phyloP scores from a whole-genome alignment of 2,797 vertebrate genomes.

The Sebastes melanostomus region DNA sequence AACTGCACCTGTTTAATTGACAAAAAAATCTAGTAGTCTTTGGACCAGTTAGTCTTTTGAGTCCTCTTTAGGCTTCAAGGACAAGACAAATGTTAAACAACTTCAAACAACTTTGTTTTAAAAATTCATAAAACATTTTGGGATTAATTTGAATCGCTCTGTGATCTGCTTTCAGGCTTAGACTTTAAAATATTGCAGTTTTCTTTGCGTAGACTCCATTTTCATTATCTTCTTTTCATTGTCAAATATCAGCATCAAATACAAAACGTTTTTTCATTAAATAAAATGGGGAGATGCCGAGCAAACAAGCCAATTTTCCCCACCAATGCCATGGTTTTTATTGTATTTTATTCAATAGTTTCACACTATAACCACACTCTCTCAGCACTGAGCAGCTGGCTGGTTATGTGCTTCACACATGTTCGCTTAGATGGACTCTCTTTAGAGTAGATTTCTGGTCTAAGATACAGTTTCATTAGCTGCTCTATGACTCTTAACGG shows the following conservation, averaged over 20 bases:
- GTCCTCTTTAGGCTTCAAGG: neutral
- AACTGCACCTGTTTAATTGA: neutral
- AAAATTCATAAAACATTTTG: neutral
- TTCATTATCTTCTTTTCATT: neutral
- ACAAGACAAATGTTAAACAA: neutral
- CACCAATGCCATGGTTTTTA: neutral
- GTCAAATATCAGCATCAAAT: neutral
- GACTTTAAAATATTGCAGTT: neutral
- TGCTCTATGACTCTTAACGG: neutral
- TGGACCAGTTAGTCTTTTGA: neutral
- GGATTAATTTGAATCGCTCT: neutral
- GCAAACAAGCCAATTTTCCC: neutral
- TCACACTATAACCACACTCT: neutral
- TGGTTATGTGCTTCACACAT: slow-evolving; percentile 1
- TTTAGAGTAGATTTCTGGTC: neutral
- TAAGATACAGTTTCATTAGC: neutral
- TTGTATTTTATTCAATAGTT: neutral
- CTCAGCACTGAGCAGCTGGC: neutral
- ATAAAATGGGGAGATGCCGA: neutral
- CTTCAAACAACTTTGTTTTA: neutral
- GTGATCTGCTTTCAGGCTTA: neutral
- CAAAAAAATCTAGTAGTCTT: neutral
- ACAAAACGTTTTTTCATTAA: neutral
- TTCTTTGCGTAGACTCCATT: neutral
- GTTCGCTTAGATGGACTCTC: neutral